phyloP scores from a whole-genome alignment of 2,888 invertebrate species.

The Hypselothyrea guttata region DNA sequence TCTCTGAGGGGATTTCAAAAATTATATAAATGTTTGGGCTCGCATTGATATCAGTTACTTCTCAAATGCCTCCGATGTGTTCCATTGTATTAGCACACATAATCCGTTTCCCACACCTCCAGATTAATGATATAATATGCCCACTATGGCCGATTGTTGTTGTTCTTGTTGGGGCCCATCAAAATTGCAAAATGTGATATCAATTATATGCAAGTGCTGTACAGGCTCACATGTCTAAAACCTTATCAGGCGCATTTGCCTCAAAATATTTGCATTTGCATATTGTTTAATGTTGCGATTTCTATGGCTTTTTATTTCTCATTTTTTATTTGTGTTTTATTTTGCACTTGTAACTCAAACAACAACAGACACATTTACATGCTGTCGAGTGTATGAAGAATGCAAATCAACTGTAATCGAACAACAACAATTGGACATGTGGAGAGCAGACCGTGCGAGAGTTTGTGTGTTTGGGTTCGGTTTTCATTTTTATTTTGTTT shows the following conservation, averaged over 20 bases:
- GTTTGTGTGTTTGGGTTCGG: neutral
- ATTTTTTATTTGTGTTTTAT: conserved; percentile 14
- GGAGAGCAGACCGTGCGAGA: conserved; percentile 23
- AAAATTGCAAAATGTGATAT: conserved; percentile 16
- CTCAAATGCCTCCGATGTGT: no score
- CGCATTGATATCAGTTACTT: no score
- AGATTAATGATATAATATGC: no score
- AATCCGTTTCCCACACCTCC: no score
- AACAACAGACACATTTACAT: conserved; percentile 6
- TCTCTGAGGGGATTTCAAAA: no score
- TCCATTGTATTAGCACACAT: no score
- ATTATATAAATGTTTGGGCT: no score
- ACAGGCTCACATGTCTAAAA: conserved; percentile 7
- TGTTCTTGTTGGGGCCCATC: no score
- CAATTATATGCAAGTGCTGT: neutral
- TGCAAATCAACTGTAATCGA: conserved; percentile 57
- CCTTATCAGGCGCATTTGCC: conserved; percentile 7
- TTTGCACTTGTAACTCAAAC: neutral
- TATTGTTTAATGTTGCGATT: conserved; percentile 44
- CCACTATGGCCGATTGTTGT: no score
- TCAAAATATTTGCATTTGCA: conserved; percentile 19
- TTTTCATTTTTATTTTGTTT: conserved; percentile 21
- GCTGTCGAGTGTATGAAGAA: conserved; percentile 32
- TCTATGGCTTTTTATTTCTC: conserved; percentile 44
- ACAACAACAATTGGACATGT: conserved; percentile 35